phyloP scores from a whole-genome alignment of 2,888 invertebrate genomes.

The Terebella lapidaria region DNA sequence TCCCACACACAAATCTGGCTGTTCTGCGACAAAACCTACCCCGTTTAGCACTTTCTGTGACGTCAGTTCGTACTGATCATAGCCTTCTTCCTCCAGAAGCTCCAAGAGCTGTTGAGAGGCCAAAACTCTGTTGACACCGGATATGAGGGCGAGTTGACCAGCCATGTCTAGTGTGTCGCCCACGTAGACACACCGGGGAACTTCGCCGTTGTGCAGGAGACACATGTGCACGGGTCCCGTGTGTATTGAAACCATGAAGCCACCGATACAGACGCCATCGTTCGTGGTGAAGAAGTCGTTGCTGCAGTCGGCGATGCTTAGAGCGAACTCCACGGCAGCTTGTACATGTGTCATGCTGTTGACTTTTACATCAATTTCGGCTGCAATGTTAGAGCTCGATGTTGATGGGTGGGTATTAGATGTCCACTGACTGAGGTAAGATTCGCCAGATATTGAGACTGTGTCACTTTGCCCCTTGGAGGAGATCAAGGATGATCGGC shows the following conservation, averaged over 20 bases:
- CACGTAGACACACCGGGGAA: not conserved
- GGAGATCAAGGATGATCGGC: not conserved
- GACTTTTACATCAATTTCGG: not conserved
- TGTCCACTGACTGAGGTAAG: not conserved
- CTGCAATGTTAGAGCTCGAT: not conserved
- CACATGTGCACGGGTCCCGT: not conserved
- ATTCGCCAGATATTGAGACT: not conserved
- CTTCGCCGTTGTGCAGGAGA: not conserved
- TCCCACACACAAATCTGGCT: too few species aligned
- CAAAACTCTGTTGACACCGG: not conserved
- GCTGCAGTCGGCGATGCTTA: not conserved
- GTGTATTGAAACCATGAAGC: not conserved
- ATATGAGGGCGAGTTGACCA: not conserved
- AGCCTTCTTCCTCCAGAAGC: too few species aligned
- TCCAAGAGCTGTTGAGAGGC: too few species aligned
- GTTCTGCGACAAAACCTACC: too few species aligned
- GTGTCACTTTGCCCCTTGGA: not conserved
- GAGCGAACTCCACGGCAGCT: not conserved
- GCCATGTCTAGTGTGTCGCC: not conserved
- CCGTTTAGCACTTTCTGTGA: too few species aligned
- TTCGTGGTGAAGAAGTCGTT: not conserved
- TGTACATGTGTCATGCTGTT: not conserved
- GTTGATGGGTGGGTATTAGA: not conserved
- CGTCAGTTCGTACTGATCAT: too few species aligned
- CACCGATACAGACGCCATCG: not conserved